phyloP scores from a whole-genome alignment of 1,140 invertebrate species.

The Macrocentrus cingulum region DNA sequence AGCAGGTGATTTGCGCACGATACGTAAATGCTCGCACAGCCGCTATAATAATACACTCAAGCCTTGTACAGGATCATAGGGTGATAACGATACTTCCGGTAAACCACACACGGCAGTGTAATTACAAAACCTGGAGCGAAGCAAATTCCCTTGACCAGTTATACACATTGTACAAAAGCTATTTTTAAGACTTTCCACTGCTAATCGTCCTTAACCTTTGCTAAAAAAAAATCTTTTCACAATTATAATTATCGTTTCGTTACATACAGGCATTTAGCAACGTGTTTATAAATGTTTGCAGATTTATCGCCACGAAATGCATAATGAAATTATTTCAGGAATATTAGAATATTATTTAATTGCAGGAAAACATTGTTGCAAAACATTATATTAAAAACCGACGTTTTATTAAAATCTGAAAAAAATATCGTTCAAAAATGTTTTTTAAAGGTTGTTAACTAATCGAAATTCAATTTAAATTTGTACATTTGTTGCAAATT shows the following conservation, averaged over 20 bases:
- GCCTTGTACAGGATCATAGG: conserved; percentile 17
- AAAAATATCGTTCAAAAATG: too few relatives aligned
- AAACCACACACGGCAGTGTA: conserved; percentile 21
- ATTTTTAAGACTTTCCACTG: conserved; percentile 20
- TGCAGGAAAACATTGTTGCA: not conserved
- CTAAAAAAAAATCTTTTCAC: conserved; percentile 20
- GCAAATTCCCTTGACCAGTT: not conserved
- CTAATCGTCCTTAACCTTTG: conserved; percentile 24
- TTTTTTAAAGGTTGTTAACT: too few relatives aligned
- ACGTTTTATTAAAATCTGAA: too few relatives aligned
- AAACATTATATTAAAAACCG: too few relatives aligned
- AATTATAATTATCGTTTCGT: conserved; percentile 19
- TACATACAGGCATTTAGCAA: conserved; percentile 5
- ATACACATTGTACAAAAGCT: conserved; percentile 1
- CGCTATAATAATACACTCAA: conserved; percentile 20
- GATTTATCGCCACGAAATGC: conserved; percentile 3
- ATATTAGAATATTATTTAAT: not conserved
- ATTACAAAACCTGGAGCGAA: conserved; percentile 18
- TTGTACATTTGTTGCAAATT: too few relatives aligned
- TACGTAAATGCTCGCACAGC: not conserved
- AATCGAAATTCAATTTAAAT: too few relatives aligned
- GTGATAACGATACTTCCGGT: conserved; percentile 26
- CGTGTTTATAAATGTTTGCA: conserved; percentile 26
- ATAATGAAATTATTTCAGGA: conserved; percentile 16
- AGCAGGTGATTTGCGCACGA: too few relatives aligned